phyloP scores from a whole-genome alignment of 2,113 vertebrate genomes.

The Myrmecobius fasciatus region DNA sequence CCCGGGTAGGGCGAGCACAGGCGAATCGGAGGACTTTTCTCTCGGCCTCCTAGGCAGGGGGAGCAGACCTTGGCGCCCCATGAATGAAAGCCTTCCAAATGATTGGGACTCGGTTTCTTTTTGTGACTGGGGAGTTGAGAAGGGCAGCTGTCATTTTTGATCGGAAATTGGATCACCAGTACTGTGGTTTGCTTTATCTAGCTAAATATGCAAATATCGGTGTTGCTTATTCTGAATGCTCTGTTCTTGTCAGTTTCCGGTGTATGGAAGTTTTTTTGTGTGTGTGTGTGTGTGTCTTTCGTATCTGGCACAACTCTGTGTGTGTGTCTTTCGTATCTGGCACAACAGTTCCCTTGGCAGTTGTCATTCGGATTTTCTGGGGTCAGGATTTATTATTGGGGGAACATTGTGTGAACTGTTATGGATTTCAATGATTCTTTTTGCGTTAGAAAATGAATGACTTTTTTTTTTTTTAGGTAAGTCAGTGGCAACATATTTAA shows the following conservation, averaged over 20 bases:
- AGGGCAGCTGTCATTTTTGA: background rate
- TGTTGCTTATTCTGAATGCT: background rate
- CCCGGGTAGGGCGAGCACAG: background rate
- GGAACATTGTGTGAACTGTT: background rate
- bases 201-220: background rate
- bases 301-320: background rate
- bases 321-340: background rate
- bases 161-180: background rate
- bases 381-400: background rate
- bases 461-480: background rate
- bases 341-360: background rate
- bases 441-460: background rate
- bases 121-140: background rate
- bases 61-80: background rate
- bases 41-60: background rate
- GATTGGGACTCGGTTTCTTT: background rate
- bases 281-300: background rate
- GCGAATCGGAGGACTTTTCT: no score
- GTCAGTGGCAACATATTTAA: background rate
- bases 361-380: background rate
- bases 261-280: background rate
- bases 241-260: conserved; percentile 25
- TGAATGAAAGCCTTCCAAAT: background rate
- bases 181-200: background rate
- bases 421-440: background rate